Conservation (phyloP, 2,113 vertebrate genomes). For the Turnix velox region DNA sequence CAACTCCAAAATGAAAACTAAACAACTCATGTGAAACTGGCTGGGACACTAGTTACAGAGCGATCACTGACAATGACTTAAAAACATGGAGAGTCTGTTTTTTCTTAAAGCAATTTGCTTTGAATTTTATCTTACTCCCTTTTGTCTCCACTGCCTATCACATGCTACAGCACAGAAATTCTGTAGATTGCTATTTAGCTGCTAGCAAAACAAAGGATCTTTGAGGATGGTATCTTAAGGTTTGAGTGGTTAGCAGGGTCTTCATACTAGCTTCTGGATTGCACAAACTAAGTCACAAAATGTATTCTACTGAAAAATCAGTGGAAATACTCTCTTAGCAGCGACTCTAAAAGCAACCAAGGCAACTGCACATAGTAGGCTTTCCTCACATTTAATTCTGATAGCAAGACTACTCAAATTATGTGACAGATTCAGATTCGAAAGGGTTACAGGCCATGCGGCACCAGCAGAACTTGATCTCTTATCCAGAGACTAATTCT, state of each 20-base stretch:
- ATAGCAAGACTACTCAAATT: neutral
- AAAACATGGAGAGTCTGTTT: neutral
- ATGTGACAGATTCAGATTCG: neutral
- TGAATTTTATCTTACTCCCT: neutral
- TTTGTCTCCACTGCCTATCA: neutral
- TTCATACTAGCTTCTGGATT: neutral
- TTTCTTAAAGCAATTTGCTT: neutral
- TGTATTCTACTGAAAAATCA: neutral
- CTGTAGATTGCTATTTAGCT: neutral
- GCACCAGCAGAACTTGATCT: neutral
- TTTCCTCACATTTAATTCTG: neutral
- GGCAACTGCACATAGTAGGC: neutral
- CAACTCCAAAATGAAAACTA: slow-evolving; percentile 12
- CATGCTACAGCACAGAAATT: neutral
- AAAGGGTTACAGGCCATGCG: neutral
- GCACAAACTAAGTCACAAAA: neutral
- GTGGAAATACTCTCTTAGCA: neutral
- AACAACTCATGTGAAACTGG: neutral
- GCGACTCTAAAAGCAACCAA: neutral
- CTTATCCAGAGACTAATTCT: neutral
- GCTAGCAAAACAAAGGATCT: neutral
- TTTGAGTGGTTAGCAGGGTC: neutral
- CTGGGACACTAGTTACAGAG: neutral
- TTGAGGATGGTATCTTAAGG: neutral
- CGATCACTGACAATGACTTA: neutral